Percentiles rank a stretch among this genome's conserved stretches.
Conservation (phyloP, 1,140 invertebrate species). For the Belonocnema kinseyi region DNA sequence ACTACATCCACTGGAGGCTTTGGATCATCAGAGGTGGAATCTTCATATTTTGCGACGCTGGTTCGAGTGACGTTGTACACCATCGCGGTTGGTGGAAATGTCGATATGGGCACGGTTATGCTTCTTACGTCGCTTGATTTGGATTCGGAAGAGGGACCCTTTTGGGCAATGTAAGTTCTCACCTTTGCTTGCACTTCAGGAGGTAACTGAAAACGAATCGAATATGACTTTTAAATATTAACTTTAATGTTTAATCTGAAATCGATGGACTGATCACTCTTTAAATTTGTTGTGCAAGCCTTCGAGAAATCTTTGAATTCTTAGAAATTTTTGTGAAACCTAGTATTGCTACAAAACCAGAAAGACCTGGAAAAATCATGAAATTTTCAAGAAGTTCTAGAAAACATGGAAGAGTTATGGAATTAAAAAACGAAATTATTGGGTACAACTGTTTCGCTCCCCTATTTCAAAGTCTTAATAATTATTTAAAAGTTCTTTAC, state of each 20-base stretch:
- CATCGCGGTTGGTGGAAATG: constrained; percentile 92
- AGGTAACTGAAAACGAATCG: constrained; percentile 83
- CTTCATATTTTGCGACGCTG: constrained; percentile 62
- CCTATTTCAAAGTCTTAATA: too few relatives aligned
- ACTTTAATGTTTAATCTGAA: too few relatives aligned
- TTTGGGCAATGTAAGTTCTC: constrained; percentile 84
- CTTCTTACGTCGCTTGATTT: constrained; percentile 78
- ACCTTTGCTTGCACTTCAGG: constrained; percentile 93
- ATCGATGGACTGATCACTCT: too few relatives aligned
- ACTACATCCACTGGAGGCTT: constrained; percentile 83
- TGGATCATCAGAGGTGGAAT: constrained; percentile 75
- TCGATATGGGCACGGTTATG: constrained; percentile 88
- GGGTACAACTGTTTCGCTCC: too few relatives aligned
- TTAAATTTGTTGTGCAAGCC: too few relatives aligned
- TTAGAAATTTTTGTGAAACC: not conserved
- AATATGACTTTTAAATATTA: constrained; percentile 42
- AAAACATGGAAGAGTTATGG: too few relatives aligned
- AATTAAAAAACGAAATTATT: too few relatives aligned
- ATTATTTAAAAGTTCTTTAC: too few relatives aligned
- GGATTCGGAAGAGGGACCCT: constrained; percentile 75
- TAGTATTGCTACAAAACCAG: too few relatives aligned
- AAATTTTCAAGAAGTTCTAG: too few relatives aligned
- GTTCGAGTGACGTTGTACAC: constrained; percentile 84
- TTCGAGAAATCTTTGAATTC: not conserved
- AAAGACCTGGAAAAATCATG: too few relatives aligned